Evolutionary conservation across 2,888 invertebrate genomes (phyloP).

Genomic region (Lamellibrachia satsuma): DNA sequence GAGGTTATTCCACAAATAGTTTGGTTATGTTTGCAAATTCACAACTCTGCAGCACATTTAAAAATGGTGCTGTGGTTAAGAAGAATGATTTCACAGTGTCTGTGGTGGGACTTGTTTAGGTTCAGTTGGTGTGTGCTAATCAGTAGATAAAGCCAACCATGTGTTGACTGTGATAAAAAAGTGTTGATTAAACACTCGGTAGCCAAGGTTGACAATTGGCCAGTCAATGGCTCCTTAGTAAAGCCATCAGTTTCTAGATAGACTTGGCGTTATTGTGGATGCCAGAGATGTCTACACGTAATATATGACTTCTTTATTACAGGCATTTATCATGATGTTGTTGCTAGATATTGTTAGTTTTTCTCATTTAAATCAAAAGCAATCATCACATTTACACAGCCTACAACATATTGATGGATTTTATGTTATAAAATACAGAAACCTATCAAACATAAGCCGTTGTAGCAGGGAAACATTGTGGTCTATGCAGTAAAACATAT

Average conservation of each 20-base stretch:
- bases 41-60: not conserved
- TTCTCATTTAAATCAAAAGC: not conserved
- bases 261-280: not conserved
- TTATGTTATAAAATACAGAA: not conserved
- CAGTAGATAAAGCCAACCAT: not conserved
- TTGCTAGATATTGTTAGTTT: not conserved
- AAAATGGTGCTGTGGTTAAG: not conserved
- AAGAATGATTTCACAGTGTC: not conserved
- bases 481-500: not conserved
- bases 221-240: not conserved
- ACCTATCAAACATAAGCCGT: not conserved
- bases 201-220: not conserved
- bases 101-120: not conserved
- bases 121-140: not conserved
- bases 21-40: not conserved
- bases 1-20: not conserved
- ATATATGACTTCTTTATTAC: not conserved
- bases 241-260: not conserved
- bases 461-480: not conserved
- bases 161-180: not conserved
- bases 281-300: not conserved
- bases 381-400: not conserved
- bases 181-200: not conserved
- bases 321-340: not conserved
- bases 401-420: not conserved